Percentiles rank a stretch among this genome's conserved stretches.
phyloP scores from a whole-genome alignment of 2,797 vertebrate species.

The Bufotes viridis region DNA sequence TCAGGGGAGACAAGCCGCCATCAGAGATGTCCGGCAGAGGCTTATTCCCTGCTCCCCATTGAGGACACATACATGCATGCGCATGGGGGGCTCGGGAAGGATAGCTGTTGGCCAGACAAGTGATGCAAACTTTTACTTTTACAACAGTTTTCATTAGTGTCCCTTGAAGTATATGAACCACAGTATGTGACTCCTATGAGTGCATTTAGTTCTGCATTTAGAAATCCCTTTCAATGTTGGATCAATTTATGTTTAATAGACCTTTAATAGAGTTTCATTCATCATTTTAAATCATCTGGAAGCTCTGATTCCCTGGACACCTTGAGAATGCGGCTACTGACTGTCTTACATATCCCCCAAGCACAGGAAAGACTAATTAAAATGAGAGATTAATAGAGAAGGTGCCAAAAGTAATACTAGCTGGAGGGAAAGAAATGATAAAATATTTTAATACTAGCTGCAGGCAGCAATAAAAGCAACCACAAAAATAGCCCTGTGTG shows the following conservation, averaged over 20 bases:
- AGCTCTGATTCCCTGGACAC: not conserved
- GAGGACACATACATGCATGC: no score
- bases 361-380: conserved; percentile 55
- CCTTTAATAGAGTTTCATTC: conserved; percentile 36
- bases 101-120: no score
- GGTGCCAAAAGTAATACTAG: conserved; percentile 16
- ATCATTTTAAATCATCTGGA: conserved; percentile 37
- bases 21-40: no score
- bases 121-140: no score
- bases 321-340: conserved; percentile 33
- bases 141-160: not conserved
- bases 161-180: not conserved
- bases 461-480: conserved; percentile 1
- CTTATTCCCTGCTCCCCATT: no score
- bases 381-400: conserved; percentile 46
- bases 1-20: no score
- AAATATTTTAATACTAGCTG: conserved; percentile 15
- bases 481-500: conserved; percentile 22
- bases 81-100: no score
- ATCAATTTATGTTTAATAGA: conserved; percentile 11
- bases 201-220: not conserved
- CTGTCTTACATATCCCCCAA: conserved; percentile 28
- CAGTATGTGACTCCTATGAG: not conserved
- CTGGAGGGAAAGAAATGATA: conserved; percentile 31
- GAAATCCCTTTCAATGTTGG: not conserved